Evolutionary conservation across 2,888 invertebrate species (phyloP).

Genomic region (Lepidocyrtoides sp.): DNA sequence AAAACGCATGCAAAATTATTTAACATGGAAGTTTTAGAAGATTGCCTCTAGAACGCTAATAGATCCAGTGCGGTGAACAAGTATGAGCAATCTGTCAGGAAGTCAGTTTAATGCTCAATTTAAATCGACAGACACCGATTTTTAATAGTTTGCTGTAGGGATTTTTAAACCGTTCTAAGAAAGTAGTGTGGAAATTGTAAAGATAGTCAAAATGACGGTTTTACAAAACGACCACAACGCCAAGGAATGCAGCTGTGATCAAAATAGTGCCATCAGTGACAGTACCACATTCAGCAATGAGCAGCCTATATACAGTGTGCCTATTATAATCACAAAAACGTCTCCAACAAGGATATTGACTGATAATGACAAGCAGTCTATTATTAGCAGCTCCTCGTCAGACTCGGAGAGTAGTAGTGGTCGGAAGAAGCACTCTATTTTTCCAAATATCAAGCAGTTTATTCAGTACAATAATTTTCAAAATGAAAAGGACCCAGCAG

Average conservation of each 20-base stretch:
- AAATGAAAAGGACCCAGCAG: conserved; percentile 29
- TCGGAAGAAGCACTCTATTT: conserved; percentile 23
- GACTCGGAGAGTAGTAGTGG: neutral
- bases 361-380: conserved; percentile 31
- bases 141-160: conserved; percentile 27
- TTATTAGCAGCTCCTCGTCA: conserved; percentile 27
- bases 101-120: neutral
- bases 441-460: conserved; percentile 35
- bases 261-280: conserved; percentile 10
- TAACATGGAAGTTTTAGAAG: neutral
- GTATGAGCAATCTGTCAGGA: neutral
- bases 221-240: neutral
- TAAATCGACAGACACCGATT: neutral
- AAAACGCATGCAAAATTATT: conserved; percentile 30
- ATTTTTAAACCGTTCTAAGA: neutral
- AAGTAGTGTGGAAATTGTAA: neutral
- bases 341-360: conserved; percentile 18
- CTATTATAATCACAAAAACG: neutral
- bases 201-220: conserved; percentile 15
- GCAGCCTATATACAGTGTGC: conserved; percentile 49
- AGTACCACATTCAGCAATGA: conserved; percentile 44
- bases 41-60: neutral
- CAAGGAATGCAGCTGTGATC: conserved; percentile 1
- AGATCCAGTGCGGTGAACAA: conserved; percentile 48
- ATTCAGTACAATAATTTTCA: conserved; percentile 45